Conservation (phyloP, 2,113 vertebrate genomes). For the Stomatorhinus ivindoensis region DNA sequence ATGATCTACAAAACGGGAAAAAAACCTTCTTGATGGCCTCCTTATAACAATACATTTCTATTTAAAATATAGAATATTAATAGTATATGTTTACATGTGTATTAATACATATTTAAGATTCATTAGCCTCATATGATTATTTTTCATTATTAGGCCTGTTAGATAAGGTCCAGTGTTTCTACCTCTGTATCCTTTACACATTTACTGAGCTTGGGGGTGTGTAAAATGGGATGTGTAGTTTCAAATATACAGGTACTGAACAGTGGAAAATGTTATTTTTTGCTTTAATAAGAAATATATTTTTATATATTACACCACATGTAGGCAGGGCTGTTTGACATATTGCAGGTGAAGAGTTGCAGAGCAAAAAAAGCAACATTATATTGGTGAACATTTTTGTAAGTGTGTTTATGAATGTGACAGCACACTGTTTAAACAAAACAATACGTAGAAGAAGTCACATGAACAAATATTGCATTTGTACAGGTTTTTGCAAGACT, state of each 20-base stretch:
- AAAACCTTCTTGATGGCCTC: background rate
- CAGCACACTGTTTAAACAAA: background rate
- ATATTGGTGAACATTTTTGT: background rate
- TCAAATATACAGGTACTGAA: background rate
- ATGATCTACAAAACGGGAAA: background rate
- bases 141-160: background rate
- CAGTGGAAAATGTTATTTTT: background rate
- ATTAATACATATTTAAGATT: background rate
- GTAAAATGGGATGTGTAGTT: background rate
- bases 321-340: background rate
- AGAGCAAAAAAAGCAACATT: background rate
- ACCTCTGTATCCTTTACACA: background rate
- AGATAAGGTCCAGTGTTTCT: background rate
- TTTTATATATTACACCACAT: too few species aligned
- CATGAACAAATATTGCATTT: slow-evolving; percentile 1
- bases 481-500: background rate
- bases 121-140: background rate
- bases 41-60: background rate
- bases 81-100: background rate
- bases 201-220: background rate
- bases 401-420: background rate
- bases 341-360: background rate
- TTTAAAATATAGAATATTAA: background rate
- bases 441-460: background rate
- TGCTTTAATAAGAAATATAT: background rate